Conservation (phyloP, 2,888 invertebrate genomes). For the Chaetogeoica ovagalla region DNA sequence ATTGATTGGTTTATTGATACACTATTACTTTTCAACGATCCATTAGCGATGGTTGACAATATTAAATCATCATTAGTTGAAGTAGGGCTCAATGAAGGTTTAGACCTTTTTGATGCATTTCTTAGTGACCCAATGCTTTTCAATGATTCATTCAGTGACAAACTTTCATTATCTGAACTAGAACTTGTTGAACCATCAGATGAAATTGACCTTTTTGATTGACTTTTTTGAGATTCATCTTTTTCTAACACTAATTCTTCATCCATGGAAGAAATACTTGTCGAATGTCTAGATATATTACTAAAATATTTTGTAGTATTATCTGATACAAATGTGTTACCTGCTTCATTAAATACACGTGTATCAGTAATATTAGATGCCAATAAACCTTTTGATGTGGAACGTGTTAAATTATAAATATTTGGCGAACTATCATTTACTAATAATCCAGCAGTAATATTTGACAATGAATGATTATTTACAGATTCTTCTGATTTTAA, state of each 20-base stretch:
- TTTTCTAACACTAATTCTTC: not conserved
- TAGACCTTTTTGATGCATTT: not conserved
- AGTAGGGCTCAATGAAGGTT: not conserved
- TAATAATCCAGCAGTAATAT: not conserved
- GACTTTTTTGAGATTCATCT: too few species aligned
- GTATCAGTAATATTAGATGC: not conserved
- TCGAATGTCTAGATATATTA: not conserved
- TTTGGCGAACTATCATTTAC: not conserved
- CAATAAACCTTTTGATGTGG: not conserved
- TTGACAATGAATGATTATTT: not conserved
- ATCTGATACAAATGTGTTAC: too few species aligned
- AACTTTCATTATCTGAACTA: not conserved
- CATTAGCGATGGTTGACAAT: not conserved
- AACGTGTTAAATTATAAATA: not conserved
- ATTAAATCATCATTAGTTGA: not conserved
- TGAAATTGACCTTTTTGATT: not conserved
- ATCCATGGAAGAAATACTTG: not conserved
- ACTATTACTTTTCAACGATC: not conserved
- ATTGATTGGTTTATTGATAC: not conserved
- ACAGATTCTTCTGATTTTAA: not conserved
- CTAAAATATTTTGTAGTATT: too few species aligned
- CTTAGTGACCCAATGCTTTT: not conserved
- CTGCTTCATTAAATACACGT: too few species aligned
- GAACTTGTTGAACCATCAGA: constrained; percentile 1
- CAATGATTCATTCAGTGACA: not conserved